These are phyloP conservation scores for Limnephilus rhombicus DNA, from an alignment of 2,888 invertebrate species.

Conservation along the genomic window DNA sequence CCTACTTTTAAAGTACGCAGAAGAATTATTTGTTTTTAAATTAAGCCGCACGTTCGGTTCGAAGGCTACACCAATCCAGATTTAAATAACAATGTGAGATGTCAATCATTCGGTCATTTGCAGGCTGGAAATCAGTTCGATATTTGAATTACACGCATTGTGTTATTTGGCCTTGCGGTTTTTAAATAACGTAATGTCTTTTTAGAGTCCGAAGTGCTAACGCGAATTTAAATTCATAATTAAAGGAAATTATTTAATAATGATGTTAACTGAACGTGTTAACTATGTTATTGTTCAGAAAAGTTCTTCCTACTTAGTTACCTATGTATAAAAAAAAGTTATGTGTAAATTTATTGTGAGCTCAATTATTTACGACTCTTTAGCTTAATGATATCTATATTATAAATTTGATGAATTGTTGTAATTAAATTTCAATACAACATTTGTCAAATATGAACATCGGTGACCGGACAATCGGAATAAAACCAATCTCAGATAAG, in stretches of 20 bases:
- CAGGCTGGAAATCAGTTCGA: constrained; percentile 12
- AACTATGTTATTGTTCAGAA: not conserved
- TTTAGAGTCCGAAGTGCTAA: not conserved
- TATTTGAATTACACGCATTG: constrained; percentile 1
- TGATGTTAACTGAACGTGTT: not conserved
- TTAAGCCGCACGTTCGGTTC: not conserved
- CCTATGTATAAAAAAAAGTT: not conserved
- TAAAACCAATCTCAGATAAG: no score
- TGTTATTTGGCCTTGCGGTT: constrained; percentile 11
- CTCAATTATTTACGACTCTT: not conserved
- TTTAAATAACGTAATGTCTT: constrained; percentile 17
- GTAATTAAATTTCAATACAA: not conserved
- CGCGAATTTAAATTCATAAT: constrained; percentile 16
- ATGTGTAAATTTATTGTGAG: not conserved
- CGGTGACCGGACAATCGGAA: no score
- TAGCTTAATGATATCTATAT: not conserved
- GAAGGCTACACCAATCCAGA: not conserved
- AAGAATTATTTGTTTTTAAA: not conserved
- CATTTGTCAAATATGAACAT: no score
- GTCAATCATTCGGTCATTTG: not conserved
- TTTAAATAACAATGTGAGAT: not conserved
- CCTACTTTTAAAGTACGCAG: not conserved
- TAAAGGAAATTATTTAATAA: not conserved
- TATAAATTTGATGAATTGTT: not conserved
- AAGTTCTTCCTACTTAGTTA: not conserved